These are phyloP conservation scores for Otis tarda DNA, from an alignment of 2,113 vertebrate species.

Conservation along the genomic window DNA sequence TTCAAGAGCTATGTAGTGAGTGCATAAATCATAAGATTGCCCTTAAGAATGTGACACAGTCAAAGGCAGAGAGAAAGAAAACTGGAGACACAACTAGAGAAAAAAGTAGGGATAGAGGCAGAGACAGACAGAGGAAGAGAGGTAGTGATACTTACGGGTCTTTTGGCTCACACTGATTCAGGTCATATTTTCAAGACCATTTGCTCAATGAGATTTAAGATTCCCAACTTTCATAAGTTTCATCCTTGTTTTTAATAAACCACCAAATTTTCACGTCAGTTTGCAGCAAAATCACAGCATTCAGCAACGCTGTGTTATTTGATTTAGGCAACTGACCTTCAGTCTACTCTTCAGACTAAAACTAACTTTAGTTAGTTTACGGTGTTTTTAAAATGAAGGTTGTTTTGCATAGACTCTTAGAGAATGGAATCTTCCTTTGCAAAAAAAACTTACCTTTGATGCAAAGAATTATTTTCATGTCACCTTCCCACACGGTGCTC, in stretches of 20 bases:
- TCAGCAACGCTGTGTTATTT: not conserved
- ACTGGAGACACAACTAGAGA: not conserved
- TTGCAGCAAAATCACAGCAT: not conserved
- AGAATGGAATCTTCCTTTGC: not conserved
- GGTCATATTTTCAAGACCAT: not conserved
- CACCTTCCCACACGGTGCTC: not conserved
- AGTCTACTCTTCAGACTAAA: not conserved
- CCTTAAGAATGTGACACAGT: not conserved
- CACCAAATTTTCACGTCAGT: not conserved
- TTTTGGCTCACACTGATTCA: not conserved
- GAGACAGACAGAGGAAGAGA: not conserved
- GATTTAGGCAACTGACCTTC: not conserved
- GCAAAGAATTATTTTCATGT: not conserved
- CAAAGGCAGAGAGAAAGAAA: not conserved
- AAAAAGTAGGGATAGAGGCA: not conserved
- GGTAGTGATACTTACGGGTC: not conserved
- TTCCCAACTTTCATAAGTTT: not conserved
- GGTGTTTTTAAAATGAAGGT: not conserved
- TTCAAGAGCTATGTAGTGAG: not conserved
- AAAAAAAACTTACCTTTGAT: not conserved
- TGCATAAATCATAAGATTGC: not conserved
- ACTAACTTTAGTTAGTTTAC: not conserved
- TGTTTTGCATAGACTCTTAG: not conserved
- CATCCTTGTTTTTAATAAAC: not conserved
- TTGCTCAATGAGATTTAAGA: not conserved